Conservation (phyloP, 2,888 invertebrate species). For the Seira ritae region DNA sequence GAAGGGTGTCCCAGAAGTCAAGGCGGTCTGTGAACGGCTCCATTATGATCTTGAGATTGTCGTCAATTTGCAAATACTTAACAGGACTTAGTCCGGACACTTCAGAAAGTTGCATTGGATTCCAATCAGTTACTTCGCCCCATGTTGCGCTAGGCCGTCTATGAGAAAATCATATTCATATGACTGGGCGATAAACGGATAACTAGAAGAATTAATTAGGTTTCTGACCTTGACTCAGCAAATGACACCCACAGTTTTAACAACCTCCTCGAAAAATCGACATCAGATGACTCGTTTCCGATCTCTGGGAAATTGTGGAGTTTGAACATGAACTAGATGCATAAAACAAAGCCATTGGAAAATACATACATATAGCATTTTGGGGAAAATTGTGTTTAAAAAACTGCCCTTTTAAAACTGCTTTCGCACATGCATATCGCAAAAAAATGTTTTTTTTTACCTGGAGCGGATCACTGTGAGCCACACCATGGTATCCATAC, state of each 20-base stretch:
- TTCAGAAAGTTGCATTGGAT: slow-evolving; percentile 60
- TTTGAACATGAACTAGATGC: slow-evolving; percentile 59
- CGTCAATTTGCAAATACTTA: slow-evolving; percentile 62
- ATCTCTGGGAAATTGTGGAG: slow-evolving; percentile 67
- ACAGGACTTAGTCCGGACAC: slow-evolving; percentile 56
- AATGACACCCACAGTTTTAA: slow-evolving; percentile 65
- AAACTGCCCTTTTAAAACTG: too few relatives aligned
- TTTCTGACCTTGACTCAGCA: slow-evolving; percentile 53
- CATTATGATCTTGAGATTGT: slow-evolving; percentile 53
- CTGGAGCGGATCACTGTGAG: slow-evolving; percentile 67
- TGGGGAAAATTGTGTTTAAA: too few relatives aligned
- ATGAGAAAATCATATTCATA: background rate
- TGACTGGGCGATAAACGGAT: background rate
- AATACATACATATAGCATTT: too few relatives aligned
- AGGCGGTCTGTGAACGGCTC: slow-evolving; percentile 68
- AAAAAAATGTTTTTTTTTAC: too few relatives aligned
- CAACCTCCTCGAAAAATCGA: slow-evolving; percentile 57
- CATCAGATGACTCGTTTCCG: slow-evolving; percentile 38
- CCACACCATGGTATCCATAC: slow-evolving; percentile 64
- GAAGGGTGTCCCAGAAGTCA: slow-evolving; percentile 68
- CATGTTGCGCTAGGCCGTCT: slow-evolving; percentile 64
- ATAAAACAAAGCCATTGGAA: too few relatives aligned
- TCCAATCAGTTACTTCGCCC: slow-evolving; percentile 64
- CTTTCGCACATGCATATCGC: too few relatives aligned
- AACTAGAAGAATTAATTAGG: background rate